A percentile compares a stretch with the other conserved stretches of the same genome.
Evolutionary conservation across 1,140 invertebrate genomes (phyloP).

Genomic region (Tenebrio molitor): DNA sequence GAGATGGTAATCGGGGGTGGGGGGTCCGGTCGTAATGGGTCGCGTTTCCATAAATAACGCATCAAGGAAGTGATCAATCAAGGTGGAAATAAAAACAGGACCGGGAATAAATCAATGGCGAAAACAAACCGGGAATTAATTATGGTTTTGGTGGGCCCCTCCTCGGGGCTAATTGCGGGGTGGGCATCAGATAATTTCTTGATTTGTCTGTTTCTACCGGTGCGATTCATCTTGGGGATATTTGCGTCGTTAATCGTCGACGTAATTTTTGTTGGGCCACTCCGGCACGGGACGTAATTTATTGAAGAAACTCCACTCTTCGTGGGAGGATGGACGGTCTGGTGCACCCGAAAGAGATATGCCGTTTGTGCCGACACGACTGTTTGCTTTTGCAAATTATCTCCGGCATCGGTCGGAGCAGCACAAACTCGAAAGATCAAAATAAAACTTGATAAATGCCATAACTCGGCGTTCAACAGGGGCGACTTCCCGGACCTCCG

Average conservation of each 20-base stretch:
- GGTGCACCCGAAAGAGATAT: slow-evolving; percentile 17
- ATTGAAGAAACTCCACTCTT: slow-evolving; percentile 25
- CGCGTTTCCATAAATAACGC: not conserved
- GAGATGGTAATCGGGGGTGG: not conserved
- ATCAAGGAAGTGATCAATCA: slow-evolving; percentile 16
- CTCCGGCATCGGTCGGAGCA: not conserved
- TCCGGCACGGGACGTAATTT: slow-evolving; percentile 4
- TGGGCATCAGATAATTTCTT: slow-evolving; percentile 11
- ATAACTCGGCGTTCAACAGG: slow-evolving; percentile 3
- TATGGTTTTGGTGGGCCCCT: not conserved
- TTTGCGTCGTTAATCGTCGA: too few relatives aligned
- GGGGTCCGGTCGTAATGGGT: too few relatives aligned
- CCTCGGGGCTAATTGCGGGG: slow-evolving; percentile 7
- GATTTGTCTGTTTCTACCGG: slow-evolving; percentile 1
- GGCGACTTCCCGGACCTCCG: not conserved
- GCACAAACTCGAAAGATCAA: slow-evolving; percentile 1
- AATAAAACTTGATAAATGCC: not conserved
- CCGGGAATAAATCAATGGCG: slow-evolving; percentile 10
- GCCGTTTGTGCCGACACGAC: slow-evolving; percentile 8
- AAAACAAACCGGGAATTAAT: slow-evolving; percentile 34
- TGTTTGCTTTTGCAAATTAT: slow-evolving; percentile 33
- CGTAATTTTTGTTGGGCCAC: slow-evolving; percentile 17
- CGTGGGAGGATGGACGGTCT: not conserved
- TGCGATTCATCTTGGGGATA: too few relatives aligned
- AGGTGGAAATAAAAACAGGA: not conserved